These are phyloP conservation scores for Drosophila ironensis DNA, from an alignment of 1,140 invertebrate species.

Conservation along the genomic window DNA sequence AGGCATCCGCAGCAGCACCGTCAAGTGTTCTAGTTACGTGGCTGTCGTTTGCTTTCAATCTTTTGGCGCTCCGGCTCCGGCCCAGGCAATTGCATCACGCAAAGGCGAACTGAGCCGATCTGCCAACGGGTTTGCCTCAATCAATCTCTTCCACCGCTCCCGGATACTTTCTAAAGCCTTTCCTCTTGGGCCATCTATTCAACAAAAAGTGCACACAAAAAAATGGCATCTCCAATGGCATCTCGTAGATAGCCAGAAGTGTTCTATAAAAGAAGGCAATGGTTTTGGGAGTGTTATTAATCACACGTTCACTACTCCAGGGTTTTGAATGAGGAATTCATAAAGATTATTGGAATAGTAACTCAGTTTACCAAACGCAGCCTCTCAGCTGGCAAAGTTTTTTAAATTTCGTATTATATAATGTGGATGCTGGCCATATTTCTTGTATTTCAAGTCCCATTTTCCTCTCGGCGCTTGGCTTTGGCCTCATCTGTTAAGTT, in stretches of 20 bases:
- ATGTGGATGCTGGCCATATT: too few relatives aligned
- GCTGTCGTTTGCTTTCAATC: constrained; percentile 77
- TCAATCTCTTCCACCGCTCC: constrained; percentile 33
- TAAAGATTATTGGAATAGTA: too few relatives aligned
- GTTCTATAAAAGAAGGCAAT: too few relatives aligned
- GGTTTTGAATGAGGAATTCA: too few relatives aligned
- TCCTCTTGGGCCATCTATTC: constrained; percentile 10
- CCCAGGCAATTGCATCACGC: constrained; percentile 74
- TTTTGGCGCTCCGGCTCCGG: constrained; percentile 68
- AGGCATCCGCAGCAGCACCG: constrained; percentile 46
- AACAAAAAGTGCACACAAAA: constrained; percentile 1
- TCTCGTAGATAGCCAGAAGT: background rate
- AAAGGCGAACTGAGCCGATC: constrained; percentile 43
- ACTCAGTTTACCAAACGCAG: too few relatives aligned
- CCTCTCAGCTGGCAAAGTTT: too few relatives aligned
- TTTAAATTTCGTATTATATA: too few relatives aligned
- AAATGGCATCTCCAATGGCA: background rate
- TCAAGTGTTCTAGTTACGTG: constrained; percentile 80
- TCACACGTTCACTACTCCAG: too few relatives aligned
- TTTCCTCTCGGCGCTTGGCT: background rate
- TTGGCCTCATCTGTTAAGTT: constrained; percentile 46
- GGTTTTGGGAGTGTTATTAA: too few relatives aligned
- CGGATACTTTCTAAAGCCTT: constrained; percentile 73
- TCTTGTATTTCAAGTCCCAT: too few relatives aligned
- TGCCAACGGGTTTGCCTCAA: constrained; percentile 64